Evolutionary conservation across 2,888 invertebrate genomes (phyloP), one percentile per base, ranked within the genome.

Genomic region (Drosophila kuntzei): DNA sequence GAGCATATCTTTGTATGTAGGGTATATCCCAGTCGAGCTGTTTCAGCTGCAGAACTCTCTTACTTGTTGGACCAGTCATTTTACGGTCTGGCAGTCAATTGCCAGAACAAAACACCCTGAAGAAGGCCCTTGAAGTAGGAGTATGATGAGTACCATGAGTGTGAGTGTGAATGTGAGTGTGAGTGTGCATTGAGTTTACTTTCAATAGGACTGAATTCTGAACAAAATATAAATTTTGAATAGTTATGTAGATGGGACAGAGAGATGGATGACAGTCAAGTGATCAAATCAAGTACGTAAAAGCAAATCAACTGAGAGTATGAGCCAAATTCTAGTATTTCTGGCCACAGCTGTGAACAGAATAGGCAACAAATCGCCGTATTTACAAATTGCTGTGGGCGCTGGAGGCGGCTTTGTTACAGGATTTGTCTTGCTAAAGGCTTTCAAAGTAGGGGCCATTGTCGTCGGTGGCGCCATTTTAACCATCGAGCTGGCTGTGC

Each of bases 31-130:
- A 12, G 22, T 16, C 43, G 16, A 8, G 25, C 1, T 9, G 2
- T 6, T 6, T 12, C 11, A n/a, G 12, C 2, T 12, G 14, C 22
- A 12, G 12, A 1, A 12, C 25, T 32, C 54, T n/a, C 16, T n/a
- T 34, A 44, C 3, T 44, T 44, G 14, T 14, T 43, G 14, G 29
- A 49, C 27, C 37, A 41, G 62, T 16, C 46, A 49, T 50, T 61
- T 61, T 46, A 81, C 70, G 72, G 81, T 82, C 81, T 82, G 72
- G 65, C 54, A 49, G 51, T 54, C 62, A 79, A 62, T 61, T 61
- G 49, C 50, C 57, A 41, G 50, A 65, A 54, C 37, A 36, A 34
- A 46, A 68, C 18, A 53, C 32, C n/a, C 32, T 22, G 14, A 7
- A 5, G n/a, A 25, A 53, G 20, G 37, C 36, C 32, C 44, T 32